phyloP scores from a whole-genome alignment of 2,888 invertebrate species.

The Acleris literana region DNA sequence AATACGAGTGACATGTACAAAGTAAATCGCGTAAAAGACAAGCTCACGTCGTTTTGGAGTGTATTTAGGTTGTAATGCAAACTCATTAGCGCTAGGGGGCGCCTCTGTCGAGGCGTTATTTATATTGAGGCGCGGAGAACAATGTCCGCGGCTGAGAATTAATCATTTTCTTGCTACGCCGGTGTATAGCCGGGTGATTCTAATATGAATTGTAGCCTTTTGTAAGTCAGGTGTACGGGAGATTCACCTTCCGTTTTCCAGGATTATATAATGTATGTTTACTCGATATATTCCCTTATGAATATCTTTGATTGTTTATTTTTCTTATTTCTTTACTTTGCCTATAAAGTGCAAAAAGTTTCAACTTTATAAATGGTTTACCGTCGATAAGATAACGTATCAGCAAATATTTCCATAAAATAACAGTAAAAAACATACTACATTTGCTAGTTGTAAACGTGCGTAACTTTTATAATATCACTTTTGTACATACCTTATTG shows the following conservation, averaged over 20 bases:
- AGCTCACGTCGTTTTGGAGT: conserved; percentile 35
- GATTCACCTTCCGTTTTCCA: not conserved
- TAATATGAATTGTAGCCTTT: conserved; percentile 34
- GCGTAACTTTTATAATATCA: no score
- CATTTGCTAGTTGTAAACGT: no score
- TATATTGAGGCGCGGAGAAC: conserved; percentile 65
- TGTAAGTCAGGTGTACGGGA: not conserved
- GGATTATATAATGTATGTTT: not conserved
- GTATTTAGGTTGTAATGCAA: conserved; percentile 48
- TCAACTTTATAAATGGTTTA: no score
- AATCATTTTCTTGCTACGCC: conserved; percentile 55
- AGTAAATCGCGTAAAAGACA: not conserved
- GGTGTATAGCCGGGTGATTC: conserved; percentile 56
- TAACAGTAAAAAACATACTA: no score
- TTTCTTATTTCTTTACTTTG: no score
- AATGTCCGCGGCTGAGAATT: conserved; percentile 67
- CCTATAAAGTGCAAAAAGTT: no score
- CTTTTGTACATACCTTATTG: no score
- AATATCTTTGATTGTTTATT: no score
- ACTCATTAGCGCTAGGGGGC: conserved; percentile 72
- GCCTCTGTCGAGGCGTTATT: conserved; percentile 63
- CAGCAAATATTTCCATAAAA: no score
- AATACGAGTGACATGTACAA: no score
- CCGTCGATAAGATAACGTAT: no score
- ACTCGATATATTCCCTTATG: no score